Conservation (phyloP, 2,888 invertebrate genomes). For the Sympetrum striolatum region DNA sequence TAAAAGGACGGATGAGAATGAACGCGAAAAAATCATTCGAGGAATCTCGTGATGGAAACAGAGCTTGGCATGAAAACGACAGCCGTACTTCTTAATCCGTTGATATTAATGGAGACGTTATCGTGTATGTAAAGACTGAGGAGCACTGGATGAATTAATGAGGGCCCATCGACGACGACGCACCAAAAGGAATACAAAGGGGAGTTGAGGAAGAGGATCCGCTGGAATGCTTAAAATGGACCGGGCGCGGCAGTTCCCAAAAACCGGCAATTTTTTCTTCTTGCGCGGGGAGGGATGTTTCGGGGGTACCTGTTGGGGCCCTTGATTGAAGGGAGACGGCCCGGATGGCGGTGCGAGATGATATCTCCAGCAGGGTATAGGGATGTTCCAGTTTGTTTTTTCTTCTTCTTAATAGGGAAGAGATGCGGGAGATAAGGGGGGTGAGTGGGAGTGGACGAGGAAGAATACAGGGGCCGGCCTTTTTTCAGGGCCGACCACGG, state of each 20-base stretch:
- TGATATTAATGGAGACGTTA: not conserved
- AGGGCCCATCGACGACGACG: not conserved
- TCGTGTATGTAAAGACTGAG: not conserved
- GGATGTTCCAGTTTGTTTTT: not conserved
- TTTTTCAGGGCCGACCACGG: not conserved
- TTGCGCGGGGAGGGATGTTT: not conserved
- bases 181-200: not conserved
- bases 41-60: not conserved
- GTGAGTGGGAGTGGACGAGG: not conserved
- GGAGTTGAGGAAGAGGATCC: not conserved
- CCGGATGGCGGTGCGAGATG: not conserved
- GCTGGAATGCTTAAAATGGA: not conserved
- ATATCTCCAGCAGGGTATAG: not conserved
- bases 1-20: not conserved
- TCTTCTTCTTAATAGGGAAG: not conserved
- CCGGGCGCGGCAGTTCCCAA: not conserved
- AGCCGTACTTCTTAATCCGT: not conserved
- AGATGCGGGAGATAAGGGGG: not conserved
- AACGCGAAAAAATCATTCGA: not conserved
- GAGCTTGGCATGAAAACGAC: not conserved
- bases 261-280: not conserved
- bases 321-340: not conserved
- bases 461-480: not conserved
- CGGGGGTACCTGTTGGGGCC: not conserved
- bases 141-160: not conserved